A percentile compares a stretch with the other conserved stretches of the same genome.
These are phyloP conservation scores for Dromius quadrimaculatus DNA, from an alignment of 2,888 invertebrate genomes.

Conservation along the genomic window DNA sequence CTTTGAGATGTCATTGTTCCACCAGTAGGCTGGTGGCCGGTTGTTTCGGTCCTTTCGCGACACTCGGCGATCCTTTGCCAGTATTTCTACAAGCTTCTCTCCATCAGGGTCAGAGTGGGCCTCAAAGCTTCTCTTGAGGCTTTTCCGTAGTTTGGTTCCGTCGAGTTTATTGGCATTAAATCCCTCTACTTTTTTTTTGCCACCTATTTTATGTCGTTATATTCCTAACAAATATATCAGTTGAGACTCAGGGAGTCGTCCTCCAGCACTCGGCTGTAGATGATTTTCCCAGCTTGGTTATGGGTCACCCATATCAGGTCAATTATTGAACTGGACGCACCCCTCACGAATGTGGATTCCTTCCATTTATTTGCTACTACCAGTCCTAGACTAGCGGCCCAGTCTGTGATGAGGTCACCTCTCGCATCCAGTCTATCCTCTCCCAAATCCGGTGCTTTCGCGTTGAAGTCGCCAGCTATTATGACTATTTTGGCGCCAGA, in stretches of 20 bases:
- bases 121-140: background rate
- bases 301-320: background rate
- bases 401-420: background rate
- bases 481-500: background rate
- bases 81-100: background rate
- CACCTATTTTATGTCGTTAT: too few species aligned
- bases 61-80: background rate
- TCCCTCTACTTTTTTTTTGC: too few species aligned
- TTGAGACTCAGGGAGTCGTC: background rate
- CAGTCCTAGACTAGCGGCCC: background rate
- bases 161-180: background rate
- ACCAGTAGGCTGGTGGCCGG: background rate
- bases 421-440: background rate
- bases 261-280: background rate
- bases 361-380: background rate
- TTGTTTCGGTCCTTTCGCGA: background rate
- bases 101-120: background rate
- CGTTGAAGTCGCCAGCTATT: conserved; percentile 16
- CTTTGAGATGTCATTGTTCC: background rate
- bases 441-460: background rate
- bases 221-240: background rate
- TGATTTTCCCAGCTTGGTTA: background rate
- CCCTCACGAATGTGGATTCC: background rate
- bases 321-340: background rate
- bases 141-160: background rate